A percentile compares a stretch with the other conserved stretches of the same genome.
Conservation (phyloP, 1,140 invertebrate species). For the Neodiprion fabricii region DNA sequence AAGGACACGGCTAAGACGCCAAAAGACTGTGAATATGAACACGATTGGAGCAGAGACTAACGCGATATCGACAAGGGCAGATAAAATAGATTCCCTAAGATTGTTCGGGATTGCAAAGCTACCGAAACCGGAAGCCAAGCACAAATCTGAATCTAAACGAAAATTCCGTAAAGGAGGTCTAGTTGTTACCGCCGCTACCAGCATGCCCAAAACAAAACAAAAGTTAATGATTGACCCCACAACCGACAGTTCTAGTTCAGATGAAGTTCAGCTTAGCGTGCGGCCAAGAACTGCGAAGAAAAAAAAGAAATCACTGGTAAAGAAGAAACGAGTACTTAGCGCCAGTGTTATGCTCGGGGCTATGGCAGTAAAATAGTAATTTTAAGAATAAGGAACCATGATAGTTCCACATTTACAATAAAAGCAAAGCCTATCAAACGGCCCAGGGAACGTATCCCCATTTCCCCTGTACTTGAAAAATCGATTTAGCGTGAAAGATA, state of each 20-base stretch:
- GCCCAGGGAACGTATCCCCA: not conserved
- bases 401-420: no score
- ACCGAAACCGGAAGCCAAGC: constrained; percentile 49
- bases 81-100: constrained; percentile 50
- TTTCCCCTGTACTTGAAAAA: not conserved
- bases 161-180: constrained; percentile 67
- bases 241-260: constrained; percentile 62
- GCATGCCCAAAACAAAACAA: constrained; percentile 47
- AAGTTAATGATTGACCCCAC: constrained; percentile 40
- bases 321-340: constrained; percentile 34
- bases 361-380: not conserved
- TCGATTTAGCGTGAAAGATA: no score
- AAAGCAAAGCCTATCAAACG: no score
- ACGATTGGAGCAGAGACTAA: constrained; percentile 13
- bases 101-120: constrained; percentile 53
- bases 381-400: not conserved
- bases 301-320: constrained; percentile 49
- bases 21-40: constrained; percentile 35
- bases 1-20: constrained; percentile 54
- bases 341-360: constrained; percentile 16
- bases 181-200: constrained; percentile 57
- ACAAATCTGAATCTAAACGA: constrained; percentile 50
- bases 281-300: constrained; percentile 63
- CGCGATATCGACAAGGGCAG: constrained; percentile 15
- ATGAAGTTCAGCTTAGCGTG: constrained; percentile 56